Base-by-base conservation (phyloP, 2,113 vertebrate species). In the Alouatta palliata region DNA sequence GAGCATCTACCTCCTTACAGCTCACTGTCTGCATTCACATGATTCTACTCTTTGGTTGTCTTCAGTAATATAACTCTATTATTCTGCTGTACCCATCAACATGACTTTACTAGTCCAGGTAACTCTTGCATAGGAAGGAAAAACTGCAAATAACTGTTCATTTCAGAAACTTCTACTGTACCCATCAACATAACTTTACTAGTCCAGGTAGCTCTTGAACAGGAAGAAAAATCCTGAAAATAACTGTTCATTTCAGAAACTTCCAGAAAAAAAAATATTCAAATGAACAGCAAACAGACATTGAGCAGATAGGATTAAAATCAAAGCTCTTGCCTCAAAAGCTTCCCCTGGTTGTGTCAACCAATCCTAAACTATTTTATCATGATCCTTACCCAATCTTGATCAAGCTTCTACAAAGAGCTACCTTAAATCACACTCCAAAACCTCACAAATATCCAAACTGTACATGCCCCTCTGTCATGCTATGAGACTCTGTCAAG, bases 1-100 rank as follows among this genome's bases (percentile, higher is more conserved):
- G 82, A 95, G 47, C 13, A 70, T 93, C 49, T 91, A 93, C 23
- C 49, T 37, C n/a, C 81, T 84, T 71, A 79, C 17, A 47, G 21
- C 45, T 83, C n/a, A 87, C 49, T 76, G 32, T 64, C 58, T 94
- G 91, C 52, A 47, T 87, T 70, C 77, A 87, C 30, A 25, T 81
- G 75, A 61, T 86, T 93, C 83, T 87, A 86, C 54, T 86, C 66
- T 86, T 92, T 64, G n/a, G 68, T 47, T 97, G 12, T 76, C 81
- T 87, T 83, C 49, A 23, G 49, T 87, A 82, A 93, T 27, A 43
- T 61, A 77, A 87, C 64, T 81, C 71, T 81, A 47, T 88, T 54
- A 84, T 71, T 95, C 49, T 40, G 77, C 27, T 64, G 52, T 76
- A 87, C 70, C 87, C 82, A 77, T 77, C 49, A 87, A 83, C 45